Evolutionary conservation across 2,113 vertebrate species (phyloP).

Genomic region (Tiliqua scincoides): DNA sequence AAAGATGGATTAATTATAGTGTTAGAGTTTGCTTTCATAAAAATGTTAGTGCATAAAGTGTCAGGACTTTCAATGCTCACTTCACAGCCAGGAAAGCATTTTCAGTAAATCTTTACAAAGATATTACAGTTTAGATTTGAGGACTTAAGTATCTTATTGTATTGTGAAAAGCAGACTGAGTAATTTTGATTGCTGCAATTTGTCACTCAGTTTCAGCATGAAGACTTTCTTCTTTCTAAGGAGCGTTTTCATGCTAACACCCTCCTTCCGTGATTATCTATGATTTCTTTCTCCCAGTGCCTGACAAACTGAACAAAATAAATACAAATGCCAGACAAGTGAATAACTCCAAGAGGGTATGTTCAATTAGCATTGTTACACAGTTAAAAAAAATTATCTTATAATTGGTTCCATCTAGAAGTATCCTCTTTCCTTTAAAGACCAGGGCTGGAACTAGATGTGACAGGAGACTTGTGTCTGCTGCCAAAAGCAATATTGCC

Average conservation of each 20-base stretch:
- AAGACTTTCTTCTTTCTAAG: background rate
- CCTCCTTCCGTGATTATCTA: background rate
- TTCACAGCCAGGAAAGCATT: background rate
- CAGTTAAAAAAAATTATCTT: background rate
- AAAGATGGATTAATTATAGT: background rate
- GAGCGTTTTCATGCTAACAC: background rate
- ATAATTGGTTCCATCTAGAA: constrained; percentile 31
- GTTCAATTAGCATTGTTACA: constrained; percentile 42
- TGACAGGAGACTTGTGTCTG: no score
- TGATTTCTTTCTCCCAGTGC: rapidly evolving
- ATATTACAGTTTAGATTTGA: background rate
- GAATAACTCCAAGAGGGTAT: background rate
- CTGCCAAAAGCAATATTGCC: no score
- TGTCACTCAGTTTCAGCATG: background rate
- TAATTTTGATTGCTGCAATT: background rate
- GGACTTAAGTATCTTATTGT: background rate
- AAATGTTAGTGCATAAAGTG: background rate
- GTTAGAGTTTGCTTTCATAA: background rate
- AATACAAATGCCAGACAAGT: constrained; percentile 10
- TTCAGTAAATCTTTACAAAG: background rate
- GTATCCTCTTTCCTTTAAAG: background rate
- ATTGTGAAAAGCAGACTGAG: background rate
- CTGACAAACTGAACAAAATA: background rate
- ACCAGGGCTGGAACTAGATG: background rate
- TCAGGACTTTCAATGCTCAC: background rate